These are phyloP conservation scores for Drosophila funebris DNA, from an alignment of 1,140 invertebrate genomes.

Conservation along the genomic window DNA sequence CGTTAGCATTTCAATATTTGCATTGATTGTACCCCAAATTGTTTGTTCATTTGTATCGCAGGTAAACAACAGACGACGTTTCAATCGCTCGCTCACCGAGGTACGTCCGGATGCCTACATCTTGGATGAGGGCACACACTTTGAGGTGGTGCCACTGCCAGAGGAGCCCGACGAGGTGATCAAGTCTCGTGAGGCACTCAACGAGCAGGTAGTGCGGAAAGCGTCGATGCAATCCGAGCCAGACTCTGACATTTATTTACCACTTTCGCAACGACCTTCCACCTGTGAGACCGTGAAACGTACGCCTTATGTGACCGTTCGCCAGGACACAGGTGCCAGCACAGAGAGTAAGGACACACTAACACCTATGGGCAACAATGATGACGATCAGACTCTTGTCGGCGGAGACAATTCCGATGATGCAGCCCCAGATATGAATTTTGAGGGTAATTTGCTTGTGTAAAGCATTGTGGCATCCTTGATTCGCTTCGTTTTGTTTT, in stretches of 20 bases:
- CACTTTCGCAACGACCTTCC: constrained; percentile 72
- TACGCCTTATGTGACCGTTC: constrained; percentile 78
- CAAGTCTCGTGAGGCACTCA: constrained; percentile 74
- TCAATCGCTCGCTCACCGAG: constrained; percentile 88
- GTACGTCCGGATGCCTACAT: constrained; percentile 86
- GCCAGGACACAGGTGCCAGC: constrained; percentile 82
- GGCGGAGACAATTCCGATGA: constrained; percentile 77
- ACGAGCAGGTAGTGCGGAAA: constrained; percentile 73
- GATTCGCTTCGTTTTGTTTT: constrained; percentile 6
- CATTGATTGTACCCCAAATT: neutral
- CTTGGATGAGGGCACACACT: constrained; percentile 85
- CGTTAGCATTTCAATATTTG: constrained; percentile 24
- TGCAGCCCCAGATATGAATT: constrained; percentile 74
- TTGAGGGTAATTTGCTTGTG: constrained; percentile 70
- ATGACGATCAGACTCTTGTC: constrained; percentile 77
- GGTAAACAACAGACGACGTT: constrained; percentile 84
- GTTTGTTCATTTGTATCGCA: constrained; percentile 20
- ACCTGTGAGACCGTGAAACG: constrained; percentile 79
- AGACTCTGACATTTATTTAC: constrained; percentile 78
- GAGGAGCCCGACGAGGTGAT: constrained; percentile 84
- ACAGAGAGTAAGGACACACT: constrained; percentile 83
- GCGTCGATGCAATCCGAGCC: constrained; percentile 83
- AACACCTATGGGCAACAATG: constrained; percentile 75
- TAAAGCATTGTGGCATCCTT: neutral
- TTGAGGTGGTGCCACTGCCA: constrained; percentile 84